phyloP scores from a whole-genome alignment of 2,888 invertebrate genomes.

The Thera obeliscata region DNA sequence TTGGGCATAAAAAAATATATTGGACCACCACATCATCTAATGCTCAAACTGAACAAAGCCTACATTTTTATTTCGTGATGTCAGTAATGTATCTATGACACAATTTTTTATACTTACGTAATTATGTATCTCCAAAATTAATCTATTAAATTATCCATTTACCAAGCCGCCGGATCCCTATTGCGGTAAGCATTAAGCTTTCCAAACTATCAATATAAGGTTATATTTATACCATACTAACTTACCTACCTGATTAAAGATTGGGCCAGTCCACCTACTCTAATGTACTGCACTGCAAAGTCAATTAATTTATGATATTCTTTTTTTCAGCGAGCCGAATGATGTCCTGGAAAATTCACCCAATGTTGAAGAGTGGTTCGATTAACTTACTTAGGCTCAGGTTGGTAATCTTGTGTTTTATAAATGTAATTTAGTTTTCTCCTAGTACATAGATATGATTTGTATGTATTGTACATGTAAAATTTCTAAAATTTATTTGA shows the following conservation, averaged over 20 bases:
- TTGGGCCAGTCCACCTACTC: too few species aligned
- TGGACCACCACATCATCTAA: too few species aligned
- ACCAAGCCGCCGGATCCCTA: slow-evolving; percentile 24
- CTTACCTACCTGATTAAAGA: too few species aligned
- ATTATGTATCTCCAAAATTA: not conserved
- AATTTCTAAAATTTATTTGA: too few species aligned
- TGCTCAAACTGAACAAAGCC: too few species aligned
- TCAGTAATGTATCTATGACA: not conserved
- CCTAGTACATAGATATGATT: not conserved
- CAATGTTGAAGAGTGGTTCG: slow-evolving; percentile 92
- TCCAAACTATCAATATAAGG: slow-evolving; percentile 9
- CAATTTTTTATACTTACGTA: not conserved
- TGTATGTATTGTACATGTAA: not conserved
- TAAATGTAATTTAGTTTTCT: not conserved
- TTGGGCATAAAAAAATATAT: too few species aligned
- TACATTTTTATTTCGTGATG: too few species aligned
- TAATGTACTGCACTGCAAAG: too few species aligned
- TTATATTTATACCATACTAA: too few species aligned
- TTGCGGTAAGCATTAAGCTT: slow-evolving; percentile 28
- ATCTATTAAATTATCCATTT: slow-evolving; percentile 13
- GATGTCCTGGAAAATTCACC: slow-evolving; percentile 93
- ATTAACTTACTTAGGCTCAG: slow-evolving; percentile 51
- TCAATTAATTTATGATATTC: slow-evolving; percentile 22
- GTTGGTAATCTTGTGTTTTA: not conserved
- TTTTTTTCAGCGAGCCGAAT: slow-evolving; percentile 90